phyloP scores from a whole-genome alignment of 2,888 invertebrate species.

The Marronus borbonicus region DNA sequence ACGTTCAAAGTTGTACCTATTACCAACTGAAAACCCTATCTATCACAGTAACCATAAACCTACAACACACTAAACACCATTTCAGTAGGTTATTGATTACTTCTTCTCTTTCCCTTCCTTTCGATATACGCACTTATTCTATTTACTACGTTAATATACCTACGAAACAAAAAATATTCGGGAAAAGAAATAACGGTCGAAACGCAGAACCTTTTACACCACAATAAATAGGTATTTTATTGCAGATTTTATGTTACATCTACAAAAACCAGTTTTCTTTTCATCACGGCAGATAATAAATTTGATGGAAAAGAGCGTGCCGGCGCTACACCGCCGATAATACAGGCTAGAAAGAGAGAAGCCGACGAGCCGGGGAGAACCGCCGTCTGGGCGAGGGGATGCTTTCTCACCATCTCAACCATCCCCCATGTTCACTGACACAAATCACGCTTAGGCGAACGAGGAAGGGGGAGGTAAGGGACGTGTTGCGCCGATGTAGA shows the following conservation, averaged over 20 bases:
- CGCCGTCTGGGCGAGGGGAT: conserved; percentile 18
- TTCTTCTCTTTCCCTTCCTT: background rate
- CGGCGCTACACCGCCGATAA: conserved; percentile 45
- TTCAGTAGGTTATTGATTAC: conserved; percentile 18
- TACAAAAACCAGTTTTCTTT: conserved; percentile 62
- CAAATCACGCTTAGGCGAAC: conserved; percentile 39
- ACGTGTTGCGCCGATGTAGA: conserved; percentile 32
- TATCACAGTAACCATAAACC: background rate
- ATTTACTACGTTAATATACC: conserved; percentile 30
- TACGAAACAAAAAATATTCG: conserved; percentile 23
- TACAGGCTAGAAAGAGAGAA: conserved; percentile 11
- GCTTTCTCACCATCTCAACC: conserved; percentile 32
- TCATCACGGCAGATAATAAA: conserved; percentile 63
- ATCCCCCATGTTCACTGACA: conserved; percentile 38
- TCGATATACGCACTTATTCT: conserved; percentile 24
- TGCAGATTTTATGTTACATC: conserved; percentile 60
- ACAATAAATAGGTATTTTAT: conserved; percentile 58
- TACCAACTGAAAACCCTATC: too few species aligned
- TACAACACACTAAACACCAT: background rate
- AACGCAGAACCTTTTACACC: conserved; percentile 43
- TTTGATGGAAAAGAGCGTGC: conserved; percentile 58
- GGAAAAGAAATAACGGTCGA: conserved; percentile 29
- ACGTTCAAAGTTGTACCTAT: too few species aligned
- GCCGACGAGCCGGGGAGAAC: conserved; percentile 1
- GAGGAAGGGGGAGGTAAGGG: conserved; percentile 11